phyloP scores from a whole-genome alignment of 2,888 invertebrate species.

The Allolobophora icterica region DNA sequence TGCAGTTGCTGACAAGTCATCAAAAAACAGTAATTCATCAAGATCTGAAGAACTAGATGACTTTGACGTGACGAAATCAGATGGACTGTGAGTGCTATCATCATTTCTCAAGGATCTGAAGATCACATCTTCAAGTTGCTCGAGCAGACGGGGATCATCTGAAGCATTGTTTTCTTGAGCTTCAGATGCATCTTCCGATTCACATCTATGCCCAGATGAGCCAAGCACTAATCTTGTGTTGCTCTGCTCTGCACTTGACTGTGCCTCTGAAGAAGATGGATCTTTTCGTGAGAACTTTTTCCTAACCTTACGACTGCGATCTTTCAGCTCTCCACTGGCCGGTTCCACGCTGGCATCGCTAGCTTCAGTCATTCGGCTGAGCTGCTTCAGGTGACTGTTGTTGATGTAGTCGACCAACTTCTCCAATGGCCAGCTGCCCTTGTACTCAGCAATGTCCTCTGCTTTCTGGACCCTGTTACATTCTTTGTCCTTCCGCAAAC shows the following conservation, averaged over 20 bases:
- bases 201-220: neutral
- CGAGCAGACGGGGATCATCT: neutral
- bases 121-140: neutral
- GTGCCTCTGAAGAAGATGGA: neutral
- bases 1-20: neutral
- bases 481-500: neutral
- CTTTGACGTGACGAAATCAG: neutral
- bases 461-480: neutral
- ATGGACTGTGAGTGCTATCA: neutral
- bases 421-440: constrained; percentile 27
- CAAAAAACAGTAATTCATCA: neutral
- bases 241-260: neutral
- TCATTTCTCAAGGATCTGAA: neutral
- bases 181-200: neutral
- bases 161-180: neutral
- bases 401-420: constrained; percentile 26
- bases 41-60: constrained; percentile 19
- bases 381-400: constrained; percentile 23
- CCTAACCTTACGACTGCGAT: constrained; percentile 12
- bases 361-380: neutral
- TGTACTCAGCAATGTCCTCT: constrained; percentile 14
- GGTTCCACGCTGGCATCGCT: neutral
- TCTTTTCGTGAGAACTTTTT: constrained; percentile 9
- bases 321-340: neutral
- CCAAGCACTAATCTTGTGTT: neutral